Conservation (phyloP, 2,113 vertebrate genomes). For the human (Homo sapiens) region DNA sequence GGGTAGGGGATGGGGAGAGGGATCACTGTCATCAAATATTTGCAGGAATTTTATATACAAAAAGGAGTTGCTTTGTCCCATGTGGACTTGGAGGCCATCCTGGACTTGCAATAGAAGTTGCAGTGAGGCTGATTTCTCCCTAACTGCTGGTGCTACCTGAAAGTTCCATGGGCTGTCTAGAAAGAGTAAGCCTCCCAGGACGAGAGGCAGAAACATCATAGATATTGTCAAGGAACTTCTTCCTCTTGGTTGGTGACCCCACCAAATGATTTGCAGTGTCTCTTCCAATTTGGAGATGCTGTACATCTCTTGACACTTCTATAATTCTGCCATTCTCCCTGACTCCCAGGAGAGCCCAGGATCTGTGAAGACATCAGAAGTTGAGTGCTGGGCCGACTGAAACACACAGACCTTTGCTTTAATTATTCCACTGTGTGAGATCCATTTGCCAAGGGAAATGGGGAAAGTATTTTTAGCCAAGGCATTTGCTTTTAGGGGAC, state of each 20-base stretch:
- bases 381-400: background rate
- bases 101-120: background rate
- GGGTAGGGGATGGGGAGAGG: background rate
- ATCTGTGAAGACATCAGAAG: background rate
- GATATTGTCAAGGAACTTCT: background rate
- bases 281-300: background rate
- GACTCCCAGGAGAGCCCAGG: background rate
- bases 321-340: background rate
- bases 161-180: background rate
- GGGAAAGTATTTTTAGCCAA: conserved; percentile 45
- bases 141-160: background rate
- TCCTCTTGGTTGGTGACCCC: background rate
- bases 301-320: background rate
- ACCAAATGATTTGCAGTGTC: background rate
- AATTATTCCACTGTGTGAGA: background rate
- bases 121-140: fast-evolving
- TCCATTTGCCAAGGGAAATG: background rate
- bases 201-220: background rate
- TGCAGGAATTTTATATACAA: background rate
- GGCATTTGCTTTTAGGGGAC: background rate
- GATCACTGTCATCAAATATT: background rate
- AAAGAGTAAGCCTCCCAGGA: background rate
- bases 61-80: background rate
- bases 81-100: background rate
- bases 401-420: background rate